A percentile compares a stretch with the other conserved stretches of the same genome.
These are phyloP conservation scores for Leptoteleia sp. DNA, from an alignment of 1,140 invertebrate genomes.

Conservation along the genomic window DNA sequence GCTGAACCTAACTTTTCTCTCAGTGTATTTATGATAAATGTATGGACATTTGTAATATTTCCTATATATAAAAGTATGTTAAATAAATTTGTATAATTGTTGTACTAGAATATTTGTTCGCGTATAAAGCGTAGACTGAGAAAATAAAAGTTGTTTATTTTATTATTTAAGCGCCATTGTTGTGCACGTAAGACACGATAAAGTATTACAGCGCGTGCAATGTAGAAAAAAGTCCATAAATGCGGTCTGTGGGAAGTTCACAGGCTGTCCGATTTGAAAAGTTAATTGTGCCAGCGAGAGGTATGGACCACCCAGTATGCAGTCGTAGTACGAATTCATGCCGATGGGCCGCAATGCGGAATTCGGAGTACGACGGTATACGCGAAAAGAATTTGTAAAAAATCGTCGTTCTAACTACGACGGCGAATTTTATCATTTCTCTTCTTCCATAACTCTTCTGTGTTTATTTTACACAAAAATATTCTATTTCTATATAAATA, in stretches of 20 bases:
- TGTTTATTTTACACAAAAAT: slow-evolving; percentile 32
- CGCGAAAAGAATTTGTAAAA: slow-evolving; percentile 70
- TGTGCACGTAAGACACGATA: slow-evolving; percentile 8
- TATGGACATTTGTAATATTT: no score
- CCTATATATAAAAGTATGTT: no score
- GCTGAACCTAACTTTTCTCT: no score
- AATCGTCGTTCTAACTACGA: slow-evolving; percentile 58
- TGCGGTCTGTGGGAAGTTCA: slow-evolving; percentile 48
- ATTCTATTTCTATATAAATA: slow-evolving; percentile 1
- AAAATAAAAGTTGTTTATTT: slow-evolving; percentile 9
- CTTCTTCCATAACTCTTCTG: slow-evolving; percentile 30
- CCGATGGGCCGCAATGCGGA: slow-evolving; percentile 80
- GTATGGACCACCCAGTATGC: slow-evolving; percentile 69
- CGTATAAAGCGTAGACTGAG: background rate
- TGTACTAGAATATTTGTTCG: slow-evolving; percentile 2
- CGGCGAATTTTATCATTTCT: slow-evolving; percentile 30
- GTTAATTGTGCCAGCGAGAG: slow-evolving; percentile 69
- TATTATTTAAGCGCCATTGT: slow-evolving; percentile 14
- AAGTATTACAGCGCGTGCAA: slow-evolving; percentile 11
- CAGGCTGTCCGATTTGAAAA: slow-evolving; percentile 69
- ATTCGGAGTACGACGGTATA: slow-evolving; percentile 73
- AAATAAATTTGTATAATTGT: no score
- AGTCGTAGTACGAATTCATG: slow-evolving; percentile 75
- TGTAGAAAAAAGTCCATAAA: slow-evolving; percentile 38
- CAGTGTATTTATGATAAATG: no score